Conservation (phyloP, 2,888 invertebrate genomes). For the Xestia sexstrigata region DNA sequence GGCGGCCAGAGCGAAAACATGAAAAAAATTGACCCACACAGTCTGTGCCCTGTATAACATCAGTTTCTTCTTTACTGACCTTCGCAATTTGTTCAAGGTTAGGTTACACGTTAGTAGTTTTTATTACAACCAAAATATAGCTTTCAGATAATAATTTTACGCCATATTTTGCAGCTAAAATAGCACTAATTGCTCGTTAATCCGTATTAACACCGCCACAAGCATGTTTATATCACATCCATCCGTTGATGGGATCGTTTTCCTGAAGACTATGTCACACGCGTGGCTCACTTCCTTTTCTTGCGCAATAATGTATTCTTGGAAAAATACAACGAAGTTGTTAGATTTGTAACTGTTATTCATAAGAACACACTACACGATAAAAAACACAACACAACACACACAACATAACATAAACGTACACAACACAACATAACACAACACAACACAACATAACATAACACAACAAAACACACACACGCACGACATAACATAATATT, state of each 20-base stretch:
- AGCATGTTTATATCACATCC: neutral
- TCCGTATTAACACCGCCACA: neutral
- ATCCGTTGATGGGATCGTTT: neutral
- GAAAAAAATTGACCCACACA: neutral
- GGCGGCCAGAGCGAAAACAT: neutral
- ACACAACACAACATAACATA: too few species aligned
- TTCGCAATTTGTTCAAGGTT: neutral
- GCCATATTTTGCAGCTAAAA: neutral
- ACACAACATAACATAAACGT: too few species aligned
- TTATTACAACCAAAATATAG: neutral
- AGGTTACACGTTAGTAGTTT: neutral
- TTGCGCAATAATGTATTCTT: neutral
- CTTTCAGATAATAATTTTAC: neutral
- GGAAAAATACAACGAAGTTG: neutral
- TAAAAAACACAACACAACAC: too few species aligned
- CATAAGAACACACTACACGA: too few species aligned
- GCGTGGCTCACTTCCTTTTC: neutral
- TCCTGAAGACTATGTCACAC: neutral
- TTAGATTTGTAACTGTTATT: neutral
- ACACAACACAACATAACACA: too few species aligned
- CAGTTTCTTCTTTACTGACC: neutral
- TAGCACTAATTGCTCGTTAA: constrained; percentile 5
- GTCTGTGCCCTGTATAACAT: neutral
- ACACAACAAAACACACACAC: too few species aligned
- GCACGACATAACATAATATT: neutral